Evolutionary conservation across 30 jellyfish, hydroid and myxozoan genomes (phyloP).

Genomic region (Hydractinia echinata): DNA sequence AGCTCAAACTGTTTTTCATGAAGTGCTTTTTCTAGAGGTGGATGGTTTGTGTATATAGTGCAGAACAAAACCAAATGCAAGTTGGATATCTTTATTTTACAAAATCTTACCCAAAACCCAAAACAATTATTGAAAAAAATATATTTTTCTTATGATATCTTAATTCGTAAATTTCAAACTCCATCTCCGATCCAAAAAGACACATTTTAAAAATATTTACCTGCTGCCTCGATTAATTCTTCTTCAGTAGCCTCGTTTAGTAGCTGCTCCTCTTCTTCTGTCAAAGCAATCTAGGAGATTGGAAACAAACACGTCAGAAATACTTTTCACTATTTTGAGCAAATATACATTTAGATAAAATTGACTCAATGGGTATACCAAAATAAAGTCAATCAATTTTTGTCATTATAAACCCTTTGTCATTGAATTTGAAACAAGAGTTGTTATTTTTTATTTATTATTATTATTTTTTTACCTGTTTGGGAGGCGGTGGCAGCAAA

Average conservation of each 20-base stretch:
- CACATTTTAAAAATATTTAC: neutral
- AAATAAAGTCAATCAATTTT: no score
- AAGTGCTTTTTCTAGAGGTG: constrained; percentile 15
- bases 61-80: neutral
- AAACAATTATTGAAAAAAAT: no score
- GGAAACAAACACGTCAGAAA: no score
- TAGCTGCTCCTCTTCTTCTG: constrained; percentile 42
- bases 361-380: no score
- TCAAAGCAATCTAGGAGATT: constrained; percentile 20
- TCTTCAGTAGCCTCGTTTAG: constrained; percentile 40
- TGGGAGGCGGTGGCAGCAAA: neutral
- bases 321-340: no score
- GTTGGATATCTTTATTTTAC: no score
- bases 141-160: neutral
- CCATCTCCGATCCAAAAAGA: constrained; percentile 17
- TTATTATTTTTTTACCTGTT: no score
- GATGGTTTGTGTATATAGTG: constrained; percentile 17
- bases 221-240: constrained; percentile 51
- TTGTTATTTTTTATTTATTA: no score
- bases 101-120: no score
- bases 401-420: no score
- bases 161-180: neutral
- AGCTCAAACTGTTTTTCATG: neutral
- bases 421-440: no score
- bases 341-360: neutral